Conservation (phyloP, 2,113 vertebrate species). For the Megaptera novaeangliae region DNA sequence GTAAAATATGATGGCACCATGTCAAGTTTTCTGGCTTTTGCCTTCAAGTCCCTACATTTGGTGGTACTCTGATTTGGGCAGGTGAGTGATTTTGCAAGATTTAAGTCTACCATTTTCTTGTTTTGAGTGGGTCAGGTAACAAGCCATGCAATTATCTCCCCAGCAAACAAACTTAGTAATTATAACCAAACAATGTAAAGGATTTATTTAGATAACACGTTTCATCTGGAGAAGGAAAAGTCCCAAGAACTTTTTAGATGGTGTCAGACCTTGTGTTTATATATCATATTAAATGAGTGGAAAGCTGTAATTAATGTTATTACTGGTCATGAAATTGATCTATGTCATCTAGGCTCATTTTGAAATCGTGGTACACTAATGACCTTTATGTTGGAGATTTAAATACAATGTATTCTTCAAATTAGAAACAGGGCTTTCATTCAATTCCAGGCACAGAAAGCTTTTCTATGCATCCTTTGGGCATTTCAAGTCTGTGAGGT, state of each 20-base stretch:
- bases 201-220: conserved; percentile 37
- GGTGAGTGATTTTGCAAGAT: conserved; percentile 54
- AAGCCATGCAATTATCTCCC: conserved; percentile 63
- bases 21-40: conserved; percentile 45
- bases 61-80: conserved; percentile 54
- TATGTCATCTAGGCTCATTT: not conserved
- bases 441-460: not conserved
- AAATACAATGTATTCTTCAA: not conserved
- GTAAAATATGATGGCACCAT: conserved; percentile 26
- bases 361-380: not conserved
- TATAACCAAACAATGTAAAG: conserved; percentile 38
- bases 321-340: conserved; percentile 37
- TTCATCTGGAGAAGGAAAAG: conserved; percentile 54
- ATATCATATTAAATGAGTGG: not conserved
- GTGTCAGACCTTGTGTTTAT: not conserved
- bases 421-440: not conserved
- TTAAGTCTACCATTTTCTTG: not conserved
- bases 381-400: conserved; percentile 9
- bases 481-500: not conserved
- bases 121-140: conserved; percentile 53
- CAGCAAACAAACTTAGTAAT: conserved; percentile 56
- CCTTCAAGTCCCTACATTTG: conserved; percentile 44
- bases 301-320: conserved; percentile 21
- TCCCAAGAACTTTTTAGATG: conserved; percentile 11
- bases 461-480: not conserved